Evolutionary conservation across 2,888 invertebrate species (phyloP), one percentile per base, ranked within the genome.

Genomic region (Torymus texanus): DNA sequence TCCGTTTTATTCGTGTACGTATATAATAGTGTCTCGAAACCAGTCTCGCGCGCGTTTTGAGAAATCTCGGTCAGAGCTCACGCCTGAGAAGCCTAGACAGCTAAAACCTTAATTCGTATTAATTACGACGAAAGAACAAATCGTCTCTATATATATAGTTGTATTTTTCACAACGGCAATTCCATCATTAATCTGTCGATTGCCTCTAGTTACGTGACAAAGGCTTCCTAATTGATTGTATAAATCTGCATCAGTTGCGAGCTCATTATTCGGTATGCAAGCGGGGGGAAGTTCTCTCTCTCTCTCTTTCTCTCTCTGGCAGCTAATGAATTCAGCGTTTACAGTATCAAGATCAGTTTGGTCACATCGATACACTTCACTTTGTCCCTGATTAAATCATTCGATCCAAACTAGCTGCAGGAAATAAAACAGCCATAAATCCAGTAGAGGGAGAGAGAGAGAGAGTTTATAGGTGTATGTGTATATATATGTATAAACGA

Each of bases 191-290:
- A 59, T 56, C 63, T 67, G 78, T 76, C 78, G 67, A 75, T 75
- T 76, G 81, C 41, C 18, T 71, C 58, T 63, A 62, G 63, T 78
- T 70, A 18, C 18, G 51, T 3, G 70, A 75, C 78, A 71, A 71
- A 74, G 78, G 78, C 75, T 16, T 50, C 56, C 67, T 62, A 73
- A 81, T 80, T 80, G 78, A 82, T 71, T 67, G 76, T 58, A 68
- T 80, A 65, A 78, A 81, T 79, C 61, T 80, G 66, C 79, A 78
- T 75, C 67, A 67, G 24, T 58, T 21, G 74, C 72, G 29, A 51
- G 41, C 65, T 70, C 66, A 80, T 82, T 80, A 81, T 75, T 75
- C 29, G 70, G 14, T 1, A 12, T 50, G 21, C 55, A 41, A 50
- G 56, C 24, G n/a, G 50, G 29, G 41, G 8, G 41, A 41, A 41